Evolutionary conservation across 2,797 vertebrate species (phyloP).

Genomic region (Oceanodroma leucorhoa): DNA sequence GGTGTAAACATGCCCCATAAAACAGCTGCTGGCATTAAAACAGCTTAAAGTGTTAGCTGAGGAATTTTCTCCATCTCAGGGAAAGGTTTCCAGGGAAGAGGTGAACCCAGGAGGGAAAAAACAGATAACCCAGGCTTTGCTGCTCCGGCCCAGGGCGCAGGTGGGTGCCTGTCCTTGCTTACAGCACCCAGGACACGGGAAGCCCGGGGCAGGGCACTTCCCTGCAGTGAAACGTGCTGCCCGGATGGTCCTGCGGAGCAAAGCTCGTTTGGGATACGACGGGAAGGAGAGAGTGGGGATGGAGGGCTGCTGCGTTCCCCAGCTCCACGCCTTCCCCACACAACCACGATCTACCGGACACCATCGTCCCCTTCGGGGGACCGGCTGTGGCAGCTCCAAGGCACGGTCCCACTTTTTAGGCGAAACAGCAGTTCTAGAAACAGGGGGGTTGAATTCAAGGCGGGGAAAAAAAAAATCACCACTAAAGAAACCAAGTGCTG

Average conservation of each 20-base stretch:
- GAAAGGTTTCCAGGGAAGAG: conserved; percentile 17
- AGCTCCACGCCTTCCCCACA: background rate
- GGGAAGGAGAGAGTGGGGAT: background rate
- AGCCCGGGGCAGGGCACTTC: rapidly evolving
- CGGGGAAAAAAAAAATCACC: background rate
- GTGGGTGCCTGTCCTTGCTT: background rate
- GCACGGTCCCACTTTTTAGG: background rate
- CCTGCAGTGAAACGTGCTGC: rapidly evolving
- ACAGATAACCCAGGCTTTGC: background rate
- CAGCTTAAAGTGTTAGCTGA: background rate
- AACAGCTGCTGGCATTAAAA: background rate
- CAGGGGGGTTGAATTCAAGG: background rate
- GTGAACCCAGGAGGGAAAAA: background rate
- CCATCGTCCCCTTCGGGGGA: background rate
- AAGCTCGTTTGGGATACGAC: background rate
- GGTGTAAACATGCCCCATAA: background rate
- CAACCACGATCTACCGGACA: rapidly evolving
- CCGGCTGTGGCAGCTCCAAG: background rate
- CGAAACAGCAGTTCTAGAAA: background rate
- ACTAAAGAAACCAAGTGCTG: conserved; percentile 43
- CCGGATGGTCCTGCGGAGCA: rapidly evolving
- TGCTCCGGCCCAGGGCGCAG: background rate
- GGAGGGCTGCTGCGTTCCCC: background rate
- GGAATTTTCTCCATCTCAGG: background rate
- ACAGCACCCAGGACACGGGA: background rate